Percentiles rank a stretch among this genome's conserved stretches.
Conservation (phyloP, 2,113 vertebrate genomes). For the Cynopterus brachyotis region DNA sequence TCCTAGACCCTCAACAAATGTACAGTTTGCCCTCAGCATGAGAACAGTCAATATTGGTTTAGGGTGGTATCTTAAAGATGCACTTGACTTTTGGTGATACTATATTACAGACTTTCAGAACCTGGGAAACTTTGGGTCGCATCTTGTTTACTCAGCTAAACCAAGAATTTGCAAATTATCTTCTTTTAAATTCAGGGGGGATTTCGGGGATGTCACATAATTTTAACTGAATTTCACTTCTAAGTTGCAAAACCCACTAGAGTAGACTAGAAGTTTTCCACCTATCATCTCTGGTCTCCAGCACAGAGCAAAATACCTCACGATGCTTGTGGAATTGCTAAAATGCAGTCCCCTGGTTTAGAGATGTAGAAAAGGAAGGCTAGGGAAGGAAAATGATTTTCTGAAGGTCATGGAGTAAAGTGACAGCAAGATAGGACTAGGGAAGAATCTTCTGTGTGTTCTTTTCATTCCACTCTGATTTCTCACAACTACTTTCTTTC, state of each 20-base stretch:
- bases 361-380: slow-evolving; percentile 36
- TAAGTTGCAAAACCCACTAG: not conserved
- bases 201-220: not conserved
- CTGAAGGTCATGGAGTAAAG: not conserved
- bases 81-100: not conserved
- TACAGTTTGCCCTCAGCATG: not conserved
- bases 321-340: not conserved
- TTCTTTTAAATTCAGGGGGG: not conserved
- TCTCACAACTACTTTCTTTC: slow-evolving; percentile 29
- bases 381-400: not conserved
- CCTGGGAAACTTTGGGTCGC: not conserved
- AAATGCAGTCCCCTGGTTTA: not conserved
- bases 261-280: not conserved
- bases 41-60: not conserved
- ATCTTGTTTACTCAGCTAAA: slow-evolving; percentile 1
- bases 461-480: not conserved
- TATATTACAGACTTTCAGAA: slow-evolving; percentile 33
- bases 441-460: not conserved
- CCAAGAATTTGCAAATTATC: not conserved
- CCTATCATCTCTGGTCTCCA: not conserved
- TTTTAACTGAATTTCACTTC: slow-evolving; percentile 17
- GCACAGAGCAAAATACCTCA: not conserved
- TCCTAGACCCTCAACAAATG: not conserved
- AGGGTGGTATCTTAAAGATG: not conserved
- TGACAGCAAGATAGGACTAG: not conserved